Evolutionary conservation across 64 coral and sea anemone genomes (phyloP), one percentile per base, ranked within the genome.

Genomic region (Montipora sp.): DNA sequence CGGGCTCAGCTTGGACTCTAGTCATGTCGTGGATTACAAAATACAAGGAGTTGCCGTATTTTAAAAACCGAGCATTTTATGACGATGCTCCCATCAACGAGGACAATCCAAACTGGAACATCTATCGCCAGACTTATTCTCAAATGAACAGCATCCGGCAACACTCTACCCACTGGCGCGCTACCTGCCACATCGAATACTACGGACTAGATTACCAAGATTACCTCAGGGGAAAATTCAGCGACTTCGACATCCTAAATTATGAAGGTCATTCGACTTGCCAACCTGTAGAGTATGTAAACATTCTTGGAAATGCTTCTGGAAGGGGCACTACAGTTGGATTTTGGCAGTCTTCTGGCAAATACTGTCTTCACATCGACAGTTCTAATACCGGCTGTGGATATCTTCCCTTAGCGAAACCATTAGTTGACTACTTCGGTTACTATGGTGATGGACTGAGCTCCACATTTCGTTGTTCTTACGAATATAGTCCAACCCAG

Each of bases 231-330:
- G 83, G 83, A 27, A 87, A 87, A 12, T 87, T 87, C 47, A 65
- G 66, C 8, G 83, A 87, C 13, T 87, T 87, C 1, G 59, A 87
- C 48, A 87, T 87, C 59, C 47, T 87, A 10, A 50, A 20, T 12
- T 65, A 13, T 46, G 24, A 71, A 9, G 66, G 61, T 43, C 0
- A 46, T 2, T 5, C 3, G 12, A 47, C 1, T 3, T 87, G 83
- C 72, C 59, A 66, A 71, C 83, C 59, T 2, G 61, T 87, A 24
- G 83, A 87, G 47, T 87, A 87, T 87, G 61, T 87, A 19, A 87
- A 87, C 63, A 87, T 87, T 36, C 83, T 59, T 46, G 83, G 83
- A 19, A 19, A 80, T 2, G 19, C 2, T 21, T 0, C 2, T 20
- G 48, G 48, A 53, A 58, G 19, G 0, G 57, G 77, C 11, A 46